Conservation (phyloP, 2,113 vertebrate genomes). For the Archilochus colubris region DNA sequence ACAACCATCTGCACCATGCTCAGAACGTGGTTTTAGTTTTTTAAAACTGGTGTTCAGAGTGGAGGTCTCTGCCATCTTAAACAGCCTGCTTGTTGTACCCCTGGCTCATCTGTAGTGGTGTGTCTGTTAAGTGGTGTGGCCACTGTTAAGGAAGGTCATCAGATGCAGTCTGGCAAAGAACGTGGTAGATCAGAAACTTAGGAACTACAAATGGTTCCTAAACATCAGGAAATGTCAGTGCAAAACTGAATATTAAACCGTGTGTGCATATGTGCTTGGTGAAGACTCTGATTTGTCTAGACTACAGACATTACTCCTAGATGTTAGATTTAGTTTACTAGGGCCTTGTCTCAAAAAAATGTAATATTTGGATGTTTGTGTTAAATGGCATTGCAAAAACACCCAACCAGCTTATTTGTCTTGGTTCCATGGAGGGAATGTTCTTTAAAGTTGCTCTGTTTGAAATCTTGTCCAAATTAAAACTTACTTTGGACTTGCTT, state of each 20-base stretch:
- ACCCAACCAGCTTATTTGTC: background rate
- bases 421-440: background rate
- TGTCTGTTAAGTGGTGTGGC: background rate
- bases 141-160: background rate
- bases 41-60: background rate
- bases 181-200: background rate
- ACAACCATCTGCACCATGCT: background rate
- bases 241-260: background rate
- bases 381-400: background rate
- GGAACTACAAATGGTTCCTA: background rate
- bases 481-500: background rate
- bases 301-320: background rate
- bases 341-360: background rate
- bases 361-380: background rate
- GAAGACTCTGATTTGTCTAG: background rate
- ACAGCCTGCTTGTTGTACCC: background rate
- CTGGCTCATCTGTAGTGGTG: too few species aligned
- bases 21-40: background rate
- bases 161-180: background rate
- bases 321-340: background rate
- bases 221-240: background rate
- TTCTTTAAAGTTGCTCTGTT: background rate
- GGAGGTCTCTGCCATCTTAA: background rate
- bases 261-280: rapidly evolving
- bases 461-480: background rate